These are phyloP conservation scores for Corythaixoides concolor DNA, from an alignment of 2,113 vertebrate genomes.

Conservation along the genomic window DNA sequence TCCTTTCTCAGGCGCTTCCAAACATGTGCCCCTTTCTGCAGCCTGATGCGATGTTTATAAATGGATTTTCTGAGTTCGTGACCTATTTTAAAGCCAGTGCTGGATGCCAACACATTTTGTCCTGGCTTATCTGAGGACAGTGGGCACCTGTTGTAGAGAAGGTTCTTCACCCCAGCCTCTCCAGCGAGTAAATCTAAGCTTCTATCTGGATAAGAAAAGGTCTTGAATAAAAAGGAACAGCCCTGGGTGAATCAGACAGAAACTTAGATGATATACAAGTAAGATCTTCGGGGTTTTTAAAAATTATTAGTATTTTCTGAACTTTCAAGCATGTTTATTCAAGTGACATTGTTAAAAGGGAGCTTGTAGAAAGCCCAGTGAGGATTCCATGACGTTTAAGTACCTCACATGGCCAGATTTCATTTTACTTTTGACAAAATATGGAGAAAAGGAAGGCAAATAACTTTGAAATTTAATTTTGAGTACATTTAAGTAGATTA, in stretches of 20 bases:
- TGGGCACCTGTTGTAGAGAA: conserved; percentile 2
- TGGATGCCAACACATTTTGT: neutral
- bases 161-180: neutral
- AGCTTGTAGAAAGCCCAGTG: neutral
- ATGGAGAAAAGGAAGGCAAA: neutral
- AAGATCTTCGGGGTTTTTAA: neutral
- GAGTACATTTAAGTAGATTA: neutral
- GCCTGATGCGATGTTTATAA: neutral
- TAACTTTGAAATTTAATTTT: neutral
- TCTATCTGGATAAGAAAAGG: neutral
- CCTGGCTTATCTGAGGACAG: neutral
- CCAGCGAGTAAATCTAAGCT: neutral
- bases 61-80: conserved; percentile 8
- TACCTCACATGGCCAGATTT: neutral
- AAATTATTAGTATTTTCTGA: neutral
- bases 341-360: neutral
- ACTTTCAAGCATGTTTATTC: neutral
- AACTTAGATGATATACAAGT: neutral
- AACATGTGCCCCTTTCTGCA: neutral
- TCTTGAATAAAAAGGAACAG: neutral
- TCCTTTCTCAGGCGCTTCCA: neutral
- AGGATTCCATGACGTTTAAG: neutral
- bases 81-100: conserved; percentile 1
- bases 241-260: neutral
- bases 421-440: neutral